Conservation (phyloP, 2,888 invertebrate genomes). For the Acanthacorydalis orientalis region DNA sequence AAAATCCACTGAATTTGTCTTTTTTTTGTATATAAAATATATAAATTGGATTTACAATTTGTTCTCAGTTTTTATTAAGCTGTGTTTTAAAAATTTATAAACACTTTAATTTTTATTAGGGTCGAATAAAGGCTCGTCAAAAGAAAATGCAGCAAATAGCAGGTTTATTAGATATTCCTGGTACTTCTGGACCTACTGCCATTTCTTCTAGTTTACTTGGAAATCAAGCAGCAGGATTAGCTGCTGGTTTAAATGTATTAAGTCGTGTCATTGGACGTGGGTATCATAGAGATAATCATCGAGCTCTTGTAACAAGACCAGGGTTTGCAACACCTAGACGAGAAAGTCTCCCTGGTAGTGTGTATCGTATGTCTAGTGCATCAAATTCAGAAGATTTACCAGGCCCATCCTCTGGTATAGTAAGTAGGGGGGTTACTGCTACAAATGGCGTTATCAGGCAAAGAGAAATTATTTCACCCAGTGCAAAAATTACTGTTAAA, state of each 20-base stretch:
- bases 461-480: conserved; percentile 12
- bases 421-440: conserved; percentile 21
- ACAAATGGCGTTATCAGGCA: conserved; percentile 7
- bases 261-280: conserved; percentile 20
- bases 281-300: conserved; percentile 21
- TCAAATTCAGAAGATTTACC: not conserved
- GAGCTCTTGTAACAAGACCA: conserved; percentile 24
- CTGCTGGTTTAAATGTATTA: conserved; percentile 17
- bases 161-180: conserved; percentile 70
- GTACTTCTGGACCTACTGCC: conserved; percentile 28
- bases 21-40: too few species aligned
- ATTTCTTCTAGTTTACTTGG: conserved; percentile 28
- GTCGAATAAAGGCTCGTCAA: conserved; percentile 83
- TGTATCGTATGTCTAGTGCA: conserved; percentile 17
- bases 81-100: too few species aligned
- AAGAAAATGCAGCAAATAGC: conserved; percentile 96
- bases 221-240: conserved; percentile 17
- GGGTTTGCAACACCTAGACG: conserved; percentile 27
- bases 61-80: too few species aligned
- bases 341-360: conserved; percentile 24
- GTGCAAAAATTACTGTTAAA: conserved; percentile 13
- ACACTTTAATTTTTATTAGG: conserved; percentile 30
- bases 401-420: not conserved
- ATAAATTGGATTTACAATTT: too few species aligned
- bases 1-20: too few species aligned